Percentiles rank a stretch among this genome's conserved stretches.
These are phyloP conservation scores for Apodemia hepburni DNA, from an alignment of 2,888 invertebrate genomes.

Conservation along the genomic window DNA sequence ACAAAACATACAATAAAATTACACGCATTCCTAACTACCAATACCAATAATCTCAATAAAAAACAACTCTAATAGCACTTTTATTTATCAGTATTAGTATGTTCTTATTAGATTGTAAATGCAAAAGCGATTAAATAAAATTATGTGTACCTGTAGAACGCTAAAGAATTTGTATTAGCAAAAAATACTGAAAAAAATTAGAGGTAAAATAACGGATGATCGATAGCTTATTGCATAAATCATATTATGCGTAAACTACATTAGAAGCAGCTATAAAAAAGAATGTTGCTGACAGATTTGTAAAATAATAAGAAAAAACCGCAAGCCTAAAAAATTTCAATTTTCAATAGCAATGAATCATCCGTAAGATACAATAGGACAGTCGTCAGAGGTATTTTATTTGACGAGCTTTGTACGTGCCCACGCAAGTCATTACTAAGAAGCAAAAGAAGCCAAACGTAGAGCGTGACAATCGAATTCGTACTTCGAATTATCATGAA, in stretches of 20 bases:
- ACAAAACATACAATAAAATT: no score
- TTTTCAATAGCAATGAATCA: background rate
- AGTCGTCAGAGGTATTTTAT: background rate
- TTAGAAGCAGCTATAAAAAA: background rate
- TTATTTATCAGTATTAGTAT: no score
- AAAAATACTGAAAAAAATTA: background rate
- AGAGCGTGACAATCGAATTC: background rate
- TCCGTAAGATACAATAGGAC: slow-evolving; percentile 4
- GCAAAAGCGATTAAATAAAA: no score
- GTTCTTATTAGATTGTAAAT: no score
- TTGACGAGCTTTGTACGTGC: slow-evolving; percentile 2
- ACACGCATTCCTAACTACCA: no score
- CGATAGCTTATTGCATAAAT: no score
- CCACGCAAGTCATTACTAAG: background rate
- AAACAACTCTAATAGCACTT: no score
- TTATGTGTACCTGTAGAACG: no score
- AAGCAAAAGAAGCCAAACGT: slow-evolving; percentile 1
- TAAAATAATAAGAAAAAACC: background rate
- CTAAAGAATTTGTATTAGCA: no score
- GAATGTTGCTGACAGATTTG: background rate
- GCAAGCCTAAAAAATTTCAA: background rate
- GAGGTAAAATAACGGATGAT: background rate
- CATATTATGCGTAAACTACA: background rate
- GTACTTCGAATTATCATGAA: background rate
- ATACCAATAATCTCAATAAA: no score